A percentile compares a stretch with the other conserved stretches of the same genome.
Conservation (phyloP, 53 echinoderm and acorn worm species). For the Henricia sp. region DNA sequence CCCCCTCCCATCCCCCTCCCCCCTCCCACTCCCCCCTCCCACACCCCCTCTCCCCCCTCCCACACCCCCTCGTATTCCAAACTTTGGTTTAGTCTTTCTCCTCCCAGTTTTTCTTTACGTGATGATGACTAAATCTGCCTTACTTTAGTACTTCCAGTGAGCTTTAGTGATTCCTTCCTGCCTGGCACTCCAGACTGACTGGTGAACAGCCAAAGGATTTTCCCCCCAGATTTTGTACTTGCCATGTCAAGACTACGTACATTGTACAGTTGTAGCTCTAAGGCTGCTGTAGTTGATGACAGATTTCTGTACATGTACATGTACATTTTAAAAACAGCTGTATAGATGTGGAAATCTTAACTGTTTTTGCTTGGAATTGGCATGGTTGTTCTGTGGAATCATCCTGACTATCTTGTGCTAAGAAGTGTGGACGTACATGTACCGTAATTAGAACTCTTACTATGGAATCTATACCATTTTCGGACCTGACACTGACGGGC, state of each 20-base stretch:
- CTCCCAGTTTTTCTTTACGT: background rate
- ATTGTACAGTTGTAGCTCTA: background rate
- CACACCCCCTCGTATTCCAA: background rate
- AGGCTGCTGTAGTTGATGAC: background rate
- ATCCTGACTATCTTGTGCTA: background rate
- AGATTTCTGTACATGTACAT: background rate
- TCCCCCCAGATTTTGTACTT: background rate
- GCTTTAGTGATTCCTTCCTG: slow-evolving; percentile 4
- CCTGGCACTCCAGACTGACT: background rate
- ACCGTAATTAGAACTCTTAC: too few relatives aligned
- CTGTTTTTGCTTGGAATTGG: background rate
- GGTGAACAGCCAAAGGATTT: background rate
- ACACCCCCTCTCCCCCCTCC: slow-evolving; percentile 1
- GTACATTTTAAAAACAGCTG: background rate
- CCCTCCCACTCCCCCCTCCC: too few relatives aligned
- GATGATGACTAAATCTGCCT: slow-evolving; percentile 45
- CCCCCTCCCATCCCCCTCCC: too few relatives aligned
- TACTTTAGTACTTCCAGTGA: background rate
- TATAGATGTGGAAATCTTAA: too few relatives aligned
- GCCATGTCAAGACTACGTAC: background rate
- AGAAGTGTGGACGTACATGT: background rate
- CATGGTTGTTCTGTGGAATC: background rate
- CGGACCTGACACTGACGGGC: background rate
- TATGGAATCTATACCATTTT: slow-evolving; percentile 24
- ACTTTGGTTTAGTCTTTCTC: background rate